Evolutionary conservation across 2,113 vertebrate species (phyloP).

Genomic region (Ivindomyrus marchei): DNA sequence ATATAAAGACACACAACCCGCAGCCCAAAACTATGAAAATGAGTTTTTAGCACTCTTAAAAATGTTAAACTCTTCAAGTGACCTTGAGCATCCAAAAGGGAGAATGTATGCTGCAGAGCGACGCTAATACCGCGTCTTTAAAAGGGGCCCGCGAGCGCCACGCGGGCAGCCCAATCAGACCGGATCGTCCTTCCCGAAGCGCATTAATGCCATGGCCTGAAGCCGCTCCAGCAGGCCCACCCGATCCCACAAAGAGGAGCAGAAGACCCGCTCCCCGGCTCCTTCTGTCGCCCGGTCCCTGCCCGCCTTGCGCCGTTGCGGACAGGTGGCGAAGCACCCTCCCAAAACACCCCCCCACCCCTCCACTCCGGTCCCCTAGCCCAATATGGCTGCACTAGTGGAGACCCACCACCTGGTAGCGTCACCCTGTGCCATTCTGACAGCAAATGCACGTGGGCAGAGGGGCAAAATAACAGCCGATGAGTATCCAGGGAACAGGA

Average conservation of each 20-base stretch:
- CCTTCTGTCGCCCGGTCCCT: constrained; percentile 11
- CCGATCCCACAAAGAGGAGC: constrained; percentile 20
- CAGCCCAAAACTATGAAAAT: neutral
- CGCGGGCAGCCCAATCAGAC: constrained; percentile 5
- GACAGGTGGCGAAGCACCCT: neutral
- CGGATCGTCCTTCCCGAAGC: constrained; percentile 20
- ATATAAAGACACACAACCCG: neutral
- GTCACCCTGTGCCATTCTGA: neutral
- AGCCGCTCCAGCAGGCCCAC: constrained; percentile 21
- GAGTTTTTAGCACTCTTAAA: neutral
- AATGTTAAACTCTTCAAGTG: neutral
- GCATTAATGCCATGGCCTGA: constrained; percentile 13
- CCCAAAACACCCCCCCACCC: too few species aligned
- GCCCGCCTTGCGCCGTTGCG: neutral
- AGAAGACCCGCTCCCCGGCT: constrained; percentile 7
- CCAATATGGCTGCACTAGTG: neutral
- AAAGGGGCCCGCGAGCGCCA: neutral
- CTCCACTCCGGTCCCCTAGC: neutral
- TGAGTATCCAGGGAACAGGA: neutral
- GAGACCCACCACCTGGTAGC: neutral
- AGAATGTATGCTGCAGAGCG: neutral
- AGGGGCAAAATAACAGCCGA: neutral
- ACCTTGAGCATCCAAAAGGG: neutral
- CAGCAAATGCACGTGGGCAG: neutral
- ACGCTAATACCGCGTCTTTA: neutral